These are phyloP conservation scores for Rotaria macrura DNA, from an alignment of 2,888 invertebrate genomes.

Conservation along the genomic window DNA sequence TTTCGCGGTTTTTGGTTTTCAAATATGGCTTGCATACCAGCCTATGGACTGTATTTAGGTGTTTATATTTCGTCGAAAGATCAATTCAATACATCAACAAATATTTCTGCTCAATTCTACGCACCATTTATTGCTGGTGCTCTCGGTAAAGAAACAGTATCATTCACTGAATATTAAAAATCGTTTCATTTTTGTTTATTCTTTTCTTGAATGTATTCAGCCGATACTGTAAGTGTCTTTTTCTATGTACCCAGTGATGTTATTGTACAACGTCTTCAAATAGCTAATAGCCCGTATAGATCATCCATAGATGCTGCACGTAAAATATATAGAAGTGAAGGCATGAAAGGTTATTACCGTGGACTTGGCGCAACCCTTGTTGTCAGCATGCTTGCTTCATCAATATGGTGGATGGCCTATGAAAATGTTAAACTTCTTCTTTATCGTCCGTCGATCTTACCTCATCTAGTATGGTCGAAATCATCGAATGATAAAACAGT, in stretches of 20 bases:
- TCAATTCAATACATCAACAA: neutral
- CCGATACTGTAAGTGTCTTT: neutral
- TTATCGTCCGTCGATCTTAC: neutral
- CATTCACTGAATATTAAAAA: neutral
- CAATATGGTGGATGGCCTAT: neutral
- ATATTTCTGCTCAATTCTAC: neutral
- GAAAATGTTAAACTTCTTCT: neutral
- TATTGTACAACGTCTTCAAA: neutral
- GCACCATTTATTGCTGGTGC: constrained; percentile 13
- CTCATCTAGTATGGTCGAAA: neutral
- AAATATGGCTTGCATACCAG: neutral
- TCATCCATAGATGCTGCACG: neutral
- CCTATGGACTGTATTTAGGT: neutral
- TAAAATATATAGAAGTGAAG: neutral
- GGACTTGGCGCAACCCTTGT: constrained; percentile 5
- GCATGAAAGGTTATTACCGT: neutral
- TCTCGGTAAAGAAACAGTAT: neutral
- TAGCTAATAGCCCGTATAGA: neutral
- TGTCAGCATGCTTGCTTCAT: neutral
- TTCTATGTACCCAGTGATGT: constrained; percentile 10
- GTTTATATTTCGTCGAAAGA: neutral
- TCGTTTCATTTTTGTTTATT: neutral
- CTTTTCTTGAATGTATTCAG: neutral
- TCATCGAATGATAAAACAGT: neutral
- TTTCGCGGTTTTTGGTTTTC: constrained; percentile 4